Evolutionary conservation across 1,140 invertebrate species (phyloP).

Genomic region (Drosophila paulistorum): DNA sequence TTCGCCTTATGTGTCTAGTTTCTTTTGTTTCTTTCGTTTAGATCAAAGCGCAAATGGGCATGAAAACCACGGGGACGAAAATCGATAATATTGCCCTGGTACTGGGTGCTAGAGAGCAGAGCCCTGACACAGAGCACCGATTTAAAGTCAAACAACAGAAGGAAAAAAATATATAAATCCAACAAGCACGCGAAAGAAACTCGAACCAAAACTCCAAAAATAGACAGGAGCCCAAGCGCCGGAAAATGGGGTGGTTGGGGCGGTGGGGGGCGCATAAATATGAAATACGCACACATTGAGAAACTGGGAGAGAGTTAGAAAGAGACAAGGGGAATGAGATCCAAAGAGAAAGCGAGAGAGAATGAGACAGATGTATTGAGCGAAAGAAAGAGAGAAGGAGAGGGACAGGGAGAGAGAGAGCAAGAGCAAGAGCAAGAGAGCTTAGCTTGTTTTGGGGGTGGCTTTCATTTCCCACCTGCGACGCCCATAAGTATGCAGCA

Average conservation of each 20-base stretch:
- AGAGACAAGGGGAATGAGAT: conserved; percentile 22
- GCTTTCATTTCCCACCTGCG: not conserved
- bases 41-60: conserved; percentile 56
- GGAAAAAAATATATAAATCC: conserved; percentile 58
- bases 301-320: not conserved
- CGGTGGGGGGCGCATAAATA: conserved; percentile 40
- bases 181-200: conserved; percentile 68
- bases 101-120: conserved; percentile 39
- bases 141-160: conserved; percentile 59
- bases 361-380: not conserved
- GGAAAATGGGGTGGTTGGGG: conserved; percentile 53
- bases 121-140: conserved; percentile 27
- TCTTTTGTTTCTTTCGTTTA: conserved; percentile 61
- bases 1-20: conserved; percentile 46
- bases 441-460: not conserved
- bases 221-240: conserved; percentile 64
- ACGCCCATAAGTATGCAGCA: conserved; percentile 12
- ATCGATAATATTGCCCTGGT: conserved; percentile 61
- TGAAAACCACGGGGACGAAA: conserved; percentile 59
- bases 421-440: conserved; percentile 3
- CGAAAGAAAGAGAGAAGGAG: not conserved
- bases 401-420: not conserved
- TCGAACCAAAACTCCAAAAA: conserved; percentile 65
- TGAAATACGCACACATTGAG: conserved; percentile 48
- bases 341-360: conserved; percentile 7